Conservation (phyloP, 2,888 invertebrate genomes). For the Tillus elongatus region DNA sequence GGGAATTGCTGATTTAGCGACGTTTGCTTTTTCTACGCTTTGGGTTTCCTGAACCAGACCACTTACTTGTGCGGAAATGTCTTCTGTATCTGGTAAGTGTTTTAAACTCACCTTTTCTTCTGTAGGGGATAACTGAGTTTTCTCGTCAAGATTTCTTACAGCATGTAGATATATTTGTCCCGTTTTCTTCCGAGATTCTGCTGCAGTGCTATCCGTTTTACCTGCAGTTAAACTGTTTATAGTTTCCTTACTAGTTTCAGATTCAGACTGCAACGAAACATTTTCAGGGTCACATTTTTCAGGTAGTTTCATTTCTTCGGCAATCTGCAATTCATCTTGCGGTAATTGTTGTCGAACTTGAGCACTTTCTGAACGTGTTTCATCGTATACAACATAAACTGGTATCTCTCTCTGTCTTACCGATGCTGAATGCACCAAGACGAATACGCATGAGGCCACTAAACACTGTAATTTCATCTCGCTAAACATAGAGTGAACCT, state of each 20-base stretch:
- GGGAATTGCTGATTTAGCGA: not conserved
- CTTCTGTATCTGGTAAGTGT: conserved; percentile 8
- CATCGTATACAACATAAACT: conserved; percentile 11
- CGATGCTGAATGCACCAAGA: conserved; percentile 9
- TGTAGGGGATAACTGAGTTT: conserved; percentile 10
- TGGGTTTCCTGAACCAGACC: not conserved
- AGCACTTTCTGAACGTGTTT: not conserved
- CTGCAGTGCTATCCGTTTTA: too few species aligned
- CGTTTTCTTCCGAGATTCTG: too few species aligned
- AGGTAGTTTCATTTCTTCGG: not conserved
- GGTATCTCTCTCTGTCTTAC: conserved; percentile 10
- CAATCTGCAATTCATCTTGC: not conserved
- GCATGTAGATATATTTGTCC: too few species aligned
- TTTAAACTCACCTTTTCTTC: conserved; percentile 7
- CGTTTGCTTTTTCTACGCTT: not conserved
- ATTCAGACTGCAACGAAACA: not conserved
- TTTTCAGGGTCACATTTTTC: not conserved
- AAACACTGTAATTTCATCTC: conserved; percentile 13
- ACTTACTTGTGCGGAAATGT: too few species aligned
- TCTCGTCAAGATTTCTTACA: conserved; percentile 13
- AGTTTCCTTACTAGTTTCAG: not conserved
- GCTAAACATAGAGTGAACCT: conserved; percentile 6
- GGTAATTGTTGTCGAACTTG: not conserved
- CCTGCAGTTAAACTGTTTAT: too few species aligned
- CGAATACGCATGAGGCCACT: conserved; percentile 6